Conservation (phyloP, 2,797 vertebrate species). For the Astyanax mexicanus region DNA sequence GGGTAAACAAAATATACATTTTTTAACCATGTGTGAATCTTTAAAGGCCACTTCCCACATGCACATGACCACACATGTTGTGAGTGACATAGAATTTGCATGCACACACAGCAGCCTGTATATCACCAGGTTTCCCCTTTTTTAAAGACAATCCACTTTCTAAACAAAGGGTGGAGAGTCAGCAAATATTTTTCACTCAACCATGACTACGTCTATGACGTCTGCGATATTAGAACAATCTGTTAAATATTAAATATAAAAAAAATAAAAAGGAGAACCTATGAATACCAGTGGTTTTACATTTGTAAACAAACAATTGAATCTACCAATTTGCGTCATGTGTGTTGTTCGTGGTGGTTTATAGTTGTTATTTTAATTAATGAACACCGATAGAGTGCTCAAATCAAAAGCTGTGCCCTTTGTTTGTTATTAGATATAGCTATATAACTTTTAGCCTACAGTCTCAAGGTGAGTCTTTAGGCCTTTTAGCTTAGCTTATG, state of each 20-base stretch:
- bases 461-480: no score
- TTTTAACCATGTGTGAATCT: background rate
- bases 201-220: background rate
- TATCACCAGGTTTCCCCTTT: constrained; percentile 24
- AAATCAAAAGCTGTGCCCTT: no score
- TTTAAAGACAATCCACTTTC: constrained; percentile 19
- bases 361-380: no score
- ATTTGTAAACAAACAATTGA: background rate
- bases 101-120: background rate
- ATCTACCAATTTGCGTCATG: no score
- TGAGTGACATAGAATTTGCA: background rate
- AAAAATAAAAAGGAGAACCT: background rate
- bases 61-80: background rate
- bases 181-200: background rate
- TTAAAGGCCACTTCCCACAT: constrained; percentile 3
- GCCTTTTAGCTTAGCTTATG: no score
- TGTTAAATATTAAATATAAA: background rate
- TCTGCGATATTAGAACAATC: background rate
- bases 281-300: background rate
- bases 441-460: no score
- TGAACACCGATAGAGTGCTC: no score
- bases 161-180: constrained; percentile 1
- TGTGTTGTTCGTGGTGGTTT: no score
- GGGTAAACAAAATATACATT: no score
- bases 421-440: no score